Evolutionary conservation across 2,888 invertebrate species (phyloP), one percentile per base, ranked within the genome.

Genomic region (Acanthosoma haemorrhoidale): DNA sequence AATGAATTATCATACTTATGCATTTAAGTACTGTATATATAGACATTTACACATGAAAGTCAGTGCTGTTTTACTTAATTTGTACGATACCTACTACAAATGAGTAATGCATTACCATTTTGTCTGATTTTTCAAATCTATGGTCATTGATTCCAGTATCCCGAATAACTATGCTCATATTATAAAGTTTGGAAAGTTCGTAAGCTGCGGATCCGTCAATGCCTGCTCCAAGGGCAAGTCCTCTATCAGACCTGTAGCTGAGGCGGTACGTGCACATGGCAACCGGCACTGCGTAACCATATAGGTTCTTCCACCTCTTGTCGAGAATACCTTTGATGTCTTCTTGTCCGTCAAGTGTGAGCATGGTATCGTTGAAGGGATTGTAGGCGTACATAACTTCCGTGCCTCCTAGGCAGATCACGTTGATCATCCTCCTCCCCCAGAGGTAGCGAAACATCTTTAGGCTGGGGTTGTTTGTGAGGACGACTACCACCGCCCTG

Each of bases 121-220:
- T 21, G 13, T 43, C 43, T 18, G 21, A 9, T 3, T 2, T 13
- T 1, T 3, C 11, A 13, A 21, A 11, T 18, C 11, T 21, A 21
- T 43, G 43, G 13, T 18, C 4, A 21, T 43, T 8, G 4, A 13
- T 18, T 3, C 43, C 43, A 1, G 43, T 43, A 21, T 43, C 43
- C 3, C 25, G 4, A 59, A 31, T 13, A 31, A 29, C 16, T 21
- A 11, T 16, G 1, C 39, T 39, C 43, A 66, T 66, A 32, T 66
- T 66, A 43, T 18, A 66, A 25, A 31, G 51, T 41, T 66, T 66
- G 4, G 51, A 8, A 8, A 66, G 18, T 8, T 66, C 66, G 32
- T 51, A 43, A 0, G 51, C 2, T 0, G 51, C 43, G 13, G 66
- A 25, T n/a, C 36, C 66, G 25, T 66, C 66, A 4, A 32, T 21